Base-by-base conservation (phyloP, 2,888 invertebrate species). In the Crossocerus cetratus region DNA sequence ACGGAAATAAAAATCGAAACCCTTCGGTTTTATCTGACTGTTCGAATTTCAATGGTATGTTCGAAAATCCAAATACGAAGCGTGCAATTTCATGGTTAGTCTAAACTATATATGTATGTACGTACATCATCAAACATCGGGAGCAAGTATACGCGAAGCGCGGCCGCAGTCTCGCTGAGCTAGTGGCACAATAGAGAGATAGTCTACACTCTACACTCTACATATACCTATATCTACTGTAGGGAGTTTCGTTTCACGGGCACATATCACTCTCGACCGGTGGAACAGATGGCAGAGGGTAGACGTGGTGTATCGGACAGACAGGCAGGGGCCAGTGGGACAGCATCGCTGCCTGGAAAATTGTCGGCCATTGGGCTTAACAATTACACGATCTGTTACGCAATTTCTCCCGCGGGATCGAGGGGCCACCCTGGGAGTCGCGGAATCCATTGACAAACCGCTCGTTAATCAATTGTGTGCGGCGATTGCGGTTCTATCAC, bases 331-430 rank as follows among this genome's bases (percentile, higher is more conserved):
- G 32, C 32, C 3, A 20, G 8, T 49, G 49, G 49, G 16, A 16
- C 13, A 21, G 5, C 20, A 18, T 43, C 44, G 8, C 49, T 49
- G 0, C 0, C 0, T 1, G 2, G 59, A 80, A 81, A 77, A 74
- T 82, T 81, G 76, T 59, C 61, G 16, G 49, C 14, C 3, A 55
- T 45, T 58, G 16, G 54, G 64, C 73, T 74, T 80, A 78, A 80
- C 80, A 80, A 82, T 82, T 82, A 76, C 69, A 73, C 73, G 70
- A 82, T 74, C 74, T 71, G 74, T 82, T 72, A 78, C 73, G 59
- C 78, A 72, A 81, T 69, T 75, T 57, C 69, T 62, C 53, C 56
- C 66, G n/a, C 53, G 68, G 63, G 75, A 72, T 68, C 62, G 62
- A 22, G 54, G 22, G 58, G 58, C 57, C 65, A 69, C 44, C 60